Conservation (phyloP, 2,113 vertebrate species). For the Motacilla tschutschensis region DNA sequence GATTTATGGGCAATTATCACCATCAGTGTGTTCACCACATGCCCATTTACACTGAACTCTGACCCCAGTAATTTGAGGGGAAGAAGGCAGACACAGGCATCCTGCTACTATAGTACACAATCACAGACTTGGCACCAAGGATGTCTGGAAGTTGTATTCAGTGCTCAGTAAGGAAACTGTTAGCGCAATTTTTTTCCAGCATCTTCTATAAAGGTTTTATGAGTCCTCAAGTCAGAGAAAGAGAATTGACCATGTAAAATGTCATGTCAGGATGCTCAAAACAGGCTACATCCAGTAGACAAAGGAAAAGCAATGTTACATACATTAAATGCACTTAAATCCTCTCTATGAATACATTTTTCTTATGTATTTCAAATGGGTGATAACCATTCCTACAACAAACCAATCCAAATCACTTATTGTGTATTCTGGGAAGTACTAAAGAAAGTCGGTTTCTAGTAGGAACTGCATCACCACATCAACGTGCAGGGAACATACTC, state of each 20-base stretch:
- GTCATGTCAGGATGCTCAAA: neutral
- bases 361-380: neutral
- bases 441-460: neutral
- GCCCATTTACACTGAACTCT: neutral
- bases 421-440: neutral
- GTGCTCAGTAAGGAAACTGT: neutral
- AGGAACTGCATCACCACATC: neutral
- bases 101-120: neutral
- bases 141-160: neutral
- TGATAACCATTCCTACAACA: neutral
- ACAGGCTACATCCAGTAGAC: neutral
- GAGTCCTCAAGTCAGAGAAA: neutral
- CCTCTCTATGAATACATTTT: neutral
- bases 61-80: neutral
- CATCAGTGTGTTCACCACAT: neutral
- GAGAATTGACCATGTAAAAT: neutral
- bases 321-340: neutral
- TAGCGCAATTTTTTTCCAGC: neutral
- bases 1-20: neutral
- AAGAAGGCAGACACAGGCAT: neutral
- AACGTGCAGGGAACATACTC: neutral
- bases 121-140: neutral
- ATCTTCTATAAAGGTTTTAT: neutral
- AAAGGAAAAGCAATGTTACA: neutral
- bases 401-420: neutral